Evolutionary conservation across 2,797 vertebrate species (phyloP).

Genomic region (Anniella stebbinsi): DNA sequence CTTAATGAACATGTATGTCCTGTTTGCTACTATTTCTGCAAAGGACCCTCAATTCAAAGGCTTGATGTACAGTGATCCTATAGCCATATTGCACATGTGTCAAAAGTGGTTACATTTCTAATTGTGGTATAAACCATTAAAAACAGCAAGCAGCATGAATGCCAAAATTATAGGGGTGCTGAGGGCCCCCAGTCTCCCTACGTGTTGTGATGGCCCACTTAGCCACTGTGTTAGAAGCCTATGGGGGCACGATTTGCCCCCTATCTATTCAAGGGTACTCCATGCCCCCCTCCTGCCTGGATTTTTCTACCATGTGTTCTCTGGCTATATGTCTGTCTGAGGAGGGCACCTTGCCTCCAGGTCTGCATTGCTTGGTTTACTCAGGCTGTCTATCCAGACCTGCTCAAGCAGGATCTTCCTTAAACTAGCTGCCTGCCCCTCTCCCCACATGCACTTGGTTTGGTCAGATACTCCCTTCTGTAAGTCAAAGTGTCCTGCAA

Average conservation of each 20-base stretch:
- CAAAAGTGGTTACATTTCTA: not conserved
- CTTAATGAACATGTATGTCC: not conserved
- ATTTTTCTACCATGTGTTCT: too few species aligned
- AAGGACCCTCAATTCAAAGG: not conserved
- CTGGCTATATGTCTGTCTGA: not conserved
- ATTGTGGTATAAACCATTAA: not conserved
- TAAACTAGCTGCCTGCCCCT: not conserved
- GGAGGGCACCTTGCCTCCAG: not conserved
- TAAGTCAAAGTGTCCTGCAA: not conserved
- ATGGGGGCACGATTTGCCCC: too few species aligned
- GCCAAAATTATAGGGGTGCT: not conserved
- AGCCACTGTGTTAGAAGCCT: too few species aligned
- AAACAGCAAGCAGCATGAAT: not conserved
- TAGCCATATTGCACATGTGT: not conserved
- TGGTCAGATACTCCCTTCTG: too few species aligned
- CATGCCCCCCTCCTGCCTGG: too few species aligned
- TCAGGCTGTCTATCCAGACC: not conserved
- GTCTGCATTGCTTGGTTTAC: not conserved
- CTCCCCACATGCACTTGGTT: not conserved
- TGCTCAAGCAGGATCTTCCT: not conserved
- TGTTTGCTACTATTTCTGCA: not conserved
- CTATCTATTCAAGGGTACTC: too few species aligned
- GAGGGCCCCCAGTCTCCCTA: not conserved
- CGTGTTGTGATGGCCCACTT: not conserved
- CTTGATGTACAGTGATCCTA: not conserved